Conservation (phyloP, 2,797 vertebrate genomes). For the Siniperca undulata region DNA sequence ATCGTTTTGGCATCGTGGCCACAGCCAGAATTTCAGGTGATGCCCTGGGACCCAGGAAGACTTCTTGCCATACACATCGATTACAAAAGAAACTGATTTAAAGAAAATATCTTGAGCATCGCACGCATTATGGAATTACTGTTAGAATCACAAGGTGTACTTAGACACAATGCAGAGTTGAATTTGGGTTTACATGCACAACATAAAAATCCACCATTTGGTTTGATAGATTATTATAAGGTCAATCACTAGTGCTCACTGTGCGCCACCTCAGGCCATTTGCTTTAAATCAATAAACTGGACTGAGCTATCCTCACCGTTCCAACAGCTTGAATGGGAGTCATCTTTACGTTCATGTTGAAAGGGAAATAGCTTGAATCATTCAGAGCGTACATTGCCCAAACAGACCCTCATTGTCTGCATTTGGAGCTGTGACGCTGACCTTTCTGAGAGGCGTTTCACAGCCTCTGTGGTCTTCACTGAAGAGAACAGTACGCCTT, state of each 20-base stretch:
- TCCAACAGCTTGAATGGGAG: neutral
- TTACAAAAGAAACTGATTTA: neutral
- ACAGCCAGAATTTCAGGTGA: neutral
- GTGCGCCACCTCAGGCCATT: neutral
- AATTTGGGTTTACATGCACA: neutral
- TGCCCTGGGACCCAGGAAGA: neutral
- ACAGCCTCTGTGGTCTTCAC: neutral
- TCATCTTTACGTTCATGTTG: neutral
- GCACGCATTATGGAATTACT: no score
- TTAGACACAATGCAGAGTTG: neutral
- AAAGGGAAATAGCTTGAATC: constrained; percentile 20
- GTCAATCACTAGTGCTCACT: neutral
- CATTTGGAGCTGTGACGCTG: constrained; percentile 1
- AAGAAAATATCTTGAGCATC: no score
- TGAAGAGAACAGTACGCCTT: constrained; percentile 9
- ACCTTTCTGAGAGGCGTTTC: constrained; percentile 5
- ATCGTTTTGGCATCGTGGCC: neutral
- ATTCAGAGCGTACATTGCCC: neutral
- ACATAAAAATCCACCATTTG: neutral
- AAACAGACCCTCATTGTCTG: constrained; percentile 42
- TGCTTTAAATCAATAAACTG: neutral
- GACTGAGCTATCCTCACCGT: neutral
- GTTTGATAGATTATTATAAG: neutral
- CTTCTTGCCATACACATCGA: neutral
- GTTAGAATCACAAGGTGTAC: no score